phyloP scores from a whole-genome alignment of 2,888 invertebrate genomes.

The Diploptera punctata region DNA sequence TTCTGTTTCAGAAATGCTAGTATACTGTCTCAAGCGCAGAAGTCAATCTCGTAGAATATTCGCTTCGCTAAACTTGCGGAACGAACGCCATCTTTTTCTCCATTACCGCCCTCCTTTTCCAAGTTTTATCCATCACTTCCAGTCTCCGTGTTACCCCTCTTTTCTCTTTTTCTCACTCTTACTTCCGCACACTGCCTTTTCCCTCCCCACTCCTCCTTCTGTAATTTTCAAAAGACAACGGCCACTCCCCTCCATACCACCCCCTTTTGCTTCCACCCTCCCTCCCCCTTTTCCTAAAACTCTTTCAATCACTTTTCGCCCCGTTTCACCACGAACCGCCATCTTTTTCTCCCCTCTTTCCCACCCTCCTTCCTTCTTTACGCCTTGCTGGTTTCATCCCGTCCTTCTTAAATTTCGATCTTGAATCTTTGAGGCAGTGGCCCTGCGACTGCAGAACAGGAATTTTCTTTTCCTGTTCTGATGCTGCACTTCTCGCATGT shows the following conservation, averaged over 20 bases:
- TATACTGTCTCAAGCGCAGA: constrained; percentile 18
- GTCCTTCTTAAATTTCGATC: constrained; percentile 24
- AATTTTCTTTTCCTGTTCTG: too few species aligned
- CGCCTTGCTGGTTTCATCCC: constrained; percentile 16
- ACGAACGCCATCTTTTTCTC: constrained; percentile 38
- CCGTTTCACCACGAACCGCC: constrained; percentile 29
- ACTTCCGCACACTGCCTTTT: constrained; percentile 23
- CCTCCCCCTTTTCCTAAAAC: constrained; percentile 18
- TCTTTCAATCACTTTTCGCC: constrained; percentile 35
- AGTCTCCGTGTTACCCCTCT: constrained; percentile 5
- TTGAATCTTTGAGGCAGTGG: background rate
- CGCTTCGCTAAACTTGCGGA: constrained; percentile 28
- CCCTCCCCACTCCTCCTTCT: constrained; percentile 28
- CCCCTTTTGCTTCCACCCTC: constrained; percentile 30
- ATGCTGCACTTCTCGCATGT: too few species aligned
- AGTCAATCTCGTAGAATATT: constrained; percentile 36
- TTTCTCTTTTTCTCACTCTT: constrained; percentile 20
- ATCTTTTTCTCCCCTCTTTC: constrained; percentile 28
- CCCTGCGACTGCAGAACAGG: too few species aligned
- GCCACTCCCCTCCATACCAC: constrained; percentile 38
- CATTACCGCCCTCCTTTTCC: constrained; percentile 35
- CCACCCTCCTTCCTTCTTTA: constrained; percentile 6
- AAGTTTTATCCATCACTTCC: constrained; percentile 34
- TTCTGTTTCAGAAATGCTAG: constrained; percentile 1
- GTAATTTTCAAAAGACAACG: constrained; percentile 41